Evolutionary conservation across 1,140 invertebrate genomes (phyloP).

Genomic region (Euschistus heros): DNA sequence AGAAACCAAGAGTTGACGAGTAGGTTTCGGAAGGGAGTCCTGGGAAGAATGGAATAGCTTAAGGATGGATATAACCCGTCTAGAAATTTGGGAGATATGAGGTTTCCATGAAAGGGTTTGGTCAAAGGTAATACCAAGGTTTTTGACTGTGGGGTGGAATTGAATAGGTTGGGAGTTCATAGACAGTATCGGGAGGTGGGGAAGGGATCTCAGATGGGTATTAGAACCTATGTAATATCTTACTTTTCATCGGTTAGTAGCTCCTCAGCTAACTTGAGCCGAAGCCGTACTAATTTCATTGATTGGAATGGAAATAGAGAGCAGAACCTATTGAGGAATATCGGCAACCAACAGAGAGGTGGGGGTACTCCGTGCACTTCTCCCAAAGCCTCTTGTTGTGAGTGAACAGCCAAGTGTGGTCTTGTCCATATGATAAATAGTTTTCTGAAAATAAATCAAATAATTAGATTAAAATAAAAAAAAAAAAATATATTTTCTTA

Average conservation of each 20-base stretch:
- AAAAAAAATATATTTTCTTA: background rate
- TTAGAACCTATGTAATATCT: too few relatives aligned
- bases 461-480: slow-evolving; percentile 6
- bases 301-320: slow-evolving; percentile 75
- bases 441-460: slow-evolving; percentile 39
- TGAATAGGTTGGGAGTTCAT: too few relatives aligned
- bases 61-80: too few relatives aligned
- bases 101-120: too few relatives aligned
- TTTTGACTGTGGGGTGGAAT: too few relatives aligned
- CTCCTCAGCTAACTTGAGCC: slow-evolving; percentile 56
- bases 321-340: slow-evolving; percentile 67
- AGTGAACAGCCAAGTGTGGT: slow-evolving; percentile 66
- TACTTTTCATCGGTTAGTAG: slow-evolving; percentile 61
- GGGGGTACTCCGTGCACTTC: slow-evolving; percentile 56
- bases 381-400: slow-evolving; percentile 74
- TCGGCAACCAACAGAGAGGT: slow-evolving; percentile 59
- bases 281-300: slow-evolving; percentile 71
- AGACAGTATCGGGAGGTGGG: too few relatives aligned
- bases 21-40: too few relatives aligned
- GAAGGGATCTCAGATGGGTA: too few relatives aligned
- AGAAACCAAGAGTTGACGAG: too few relatives aligned
- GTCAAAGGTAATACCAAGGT: too few relatives aligned
- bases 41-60: too few relatives aligned
- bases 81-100: too few relatives aligned
- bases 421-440: slow-evolving; percentile 65